Conservation (phyloP, 2,797 vertebrate species). For the Paguma larvata region DNA sequence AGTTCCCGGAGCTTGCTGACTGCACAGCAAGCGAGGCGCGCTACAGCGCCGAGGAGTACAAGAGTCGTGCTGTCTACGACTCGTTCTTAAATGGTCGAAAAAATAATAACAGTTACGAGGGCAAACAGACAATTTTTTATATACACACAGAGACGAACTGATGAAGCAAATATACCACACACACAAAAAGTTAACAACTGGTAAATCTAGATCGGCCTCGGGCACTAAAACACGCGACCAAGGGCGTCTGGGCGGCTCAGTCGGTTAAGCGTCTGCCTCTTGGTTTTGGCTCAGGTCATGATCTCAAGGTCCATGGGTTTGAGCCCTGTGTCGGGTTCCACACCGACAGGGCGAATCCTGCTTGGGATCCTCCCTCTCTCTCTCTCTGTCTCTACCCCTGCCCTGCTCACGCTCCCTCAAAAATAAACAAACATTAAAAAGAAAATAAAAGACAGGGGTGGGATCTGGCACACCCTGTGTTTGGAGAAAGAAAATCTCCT, state of each 20-base stretch:
- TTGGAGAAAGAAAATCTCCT: not conserved
- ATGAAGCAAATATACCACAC: not conserved
- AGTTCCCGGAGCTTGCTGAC: not conserved
- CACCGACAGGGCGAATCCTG: too few relatives aligned
- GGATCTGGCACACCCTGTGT: not conserved
- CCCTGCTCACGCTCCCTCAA: too few relatives aligned
- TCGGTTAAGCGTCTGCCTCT: too few relatives aligned
- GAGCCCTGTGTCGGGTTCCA: too few relatives aligned
- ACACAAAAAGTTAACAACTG: not conserved
- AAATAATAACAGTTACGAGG: not conserved
- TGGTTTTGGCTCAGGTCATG: too few relatives aligned
- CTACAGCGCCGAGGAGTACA: not conserved
- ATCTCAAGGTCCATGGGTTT: too few relatives aligned
- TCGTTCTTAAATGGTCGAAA: not conserved
- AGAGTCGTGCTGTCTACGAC: not conserved
- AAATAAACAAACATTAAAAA: too few relatives aligned
- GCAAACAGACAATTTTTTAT: not conserved
- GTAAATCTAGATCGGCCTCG: not conserved
- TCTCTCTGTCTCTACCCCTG: too few relatives aligned
- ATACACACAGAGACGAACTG: not conserved
- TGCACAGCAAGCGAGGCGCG: not conserved
- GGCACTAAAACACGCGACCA: not conserved
- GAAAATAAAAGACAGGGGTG: too few relatives aligned
- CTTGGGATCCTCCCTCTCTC: too few relatives aligned
- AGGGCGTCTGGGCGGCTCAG: too few relatives aligned